Base-by-base conservation (phyloP, 30 jellyfish, hydroid and myxozoan genomes). In the Catostylus mosaicus region DNA sequence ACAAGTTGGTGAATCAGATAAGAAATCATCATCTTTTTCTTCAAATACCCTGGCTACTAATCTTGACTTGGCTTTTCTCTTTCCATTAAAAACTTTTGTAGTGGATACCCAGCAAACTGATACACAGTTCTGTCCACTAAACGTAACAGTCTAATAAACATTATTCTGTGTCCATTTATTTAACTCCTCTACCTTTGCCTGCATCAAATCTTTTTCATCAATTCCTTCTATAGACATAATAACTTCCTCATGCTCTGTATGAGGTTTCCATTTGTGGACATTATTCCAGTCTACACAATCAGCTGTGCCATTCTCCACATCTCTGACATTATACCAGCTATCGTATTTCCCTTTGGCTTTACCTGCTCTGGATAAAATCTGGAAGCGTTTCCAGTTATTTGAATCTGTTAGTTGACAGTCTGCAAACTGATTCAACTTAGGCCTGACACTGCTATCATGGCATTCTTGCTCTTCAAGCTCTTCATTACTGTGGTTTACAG, bases 41-140 rank as follows among this genome's bases (percentile, higher is more conserved):
- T 83, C 94, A 83, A 83, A 83, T 5, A 89, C 90, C 16, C 82
- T 19, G 22, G 88, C 88, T 54, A 79, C 73, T 12, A 83, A 47
- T 43, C 74, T 66, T 2, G 94, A 54, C 65, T 83, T 70, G 27
- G 50, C 71, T 23, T 16, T 65, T 33, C 48, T 51, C 26, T 23
- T 34, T 3, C 74, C 74, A 10, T 71, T 27, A 0, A 26, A 32
- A 10, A 33, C n/a, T 85, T 83, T 83, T 23, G 52, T 36, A n/a
- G 77, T 51, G 7, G 26, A 57, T 27, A 85, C 91, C 96, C 96
- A 85, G 18, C 77, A 62, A 30, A 37, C 67, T 34, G 83, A 29
- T 19, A 85, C 75, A 12, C 75, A n/a, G 2, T 38, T 8, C 34
- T 85, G 78, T 10, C 65, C 78, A 18, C 35, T 50, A 77, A 24